Evolutionary conservation across 2,797 vertebrate species (phyloP), one percentile per base, ranked within the genome.

Genomic region (Pseudopleuronectes americanus): DNA sequence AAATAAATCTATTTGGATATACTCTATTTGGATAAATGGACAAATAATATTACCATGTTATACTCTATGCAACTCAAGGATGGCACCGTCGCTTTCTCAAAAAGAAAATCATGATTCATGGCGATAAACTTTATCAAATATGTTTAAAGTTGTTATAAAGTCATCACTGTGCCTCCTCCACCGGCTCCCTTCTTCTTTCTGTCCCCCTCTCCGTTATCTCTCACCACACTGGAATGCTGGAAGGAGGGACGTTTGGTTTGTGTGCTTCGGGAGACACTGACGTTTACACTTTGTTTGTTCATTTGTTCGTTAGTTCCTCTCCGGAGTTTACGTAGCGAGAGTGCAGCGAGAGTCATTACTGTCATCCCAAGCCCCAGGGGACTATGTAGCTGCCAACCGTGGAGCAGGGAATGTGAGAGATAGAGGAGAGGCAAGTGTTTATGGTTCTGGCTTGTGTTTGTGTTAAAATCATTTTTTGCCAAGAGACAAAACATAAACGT

Each of bases 1-100:
- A 92, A 91, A 93, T 92, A 84, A 84, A 89, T 91, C 82, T 91
- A 92, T 85, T 71, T 89, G 81, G 77, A 88, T 92, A 92, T 89
- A 90, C 36, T 90, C 87, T 93, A 87, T 89, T 84, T 90, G 79
- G 80, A 89, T 89, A 90, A 90, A 93, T 90, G 78, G 82, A 89
- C 88, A 90, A 90, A 93, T 92, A 86, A 92, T 91, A 89, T 87
- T 68, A 79, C 62, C 68, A 84, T 83, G 75, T 74, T 87, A 84
- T 87, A 87, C 22, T 85, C 81, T 89, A 82, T 84, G 21, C 70
- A 83, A 82, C 43, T 86, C 65, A 89, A 87, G 85, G 85, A 94
- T 94, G 92, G 92, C 93, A 94, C 92, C 87, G 85, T 93, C 79
- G 79, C 85, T 89, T 89, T 87, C 81, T 79, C 63, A 64, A 76